phyloP scores from a whole-genome alignment of 2,797 vertebrate genomes.

The Brachyrhaphis roseni region DNA sequence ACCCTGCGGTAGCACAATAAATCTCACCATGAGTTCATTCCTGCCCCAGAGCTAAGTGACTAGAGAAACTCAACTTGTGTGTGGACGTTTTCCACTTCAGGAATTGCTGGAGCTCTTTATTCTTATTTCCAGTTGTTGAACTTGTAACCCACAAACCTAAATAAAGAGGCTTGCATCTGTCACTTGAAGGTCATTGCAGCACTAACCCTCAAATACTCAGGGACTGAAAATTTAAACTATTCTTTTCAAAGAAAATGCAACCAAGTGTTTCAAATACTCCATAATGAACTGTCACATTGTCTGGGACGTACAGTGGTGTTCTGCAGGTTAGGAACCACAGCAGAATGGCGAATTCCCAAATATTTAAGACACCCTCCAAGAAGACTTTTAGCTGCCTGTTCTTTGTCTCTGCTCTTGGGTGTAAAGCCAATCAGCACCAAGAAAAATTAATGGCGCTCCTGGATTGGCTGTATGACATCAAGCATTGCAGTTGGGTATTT shows the following conservation, averaged over 20 bases:
- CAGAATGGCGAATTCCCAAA: not conserved
- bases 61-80: conserved; percentile 31
- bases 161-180: not conserved
- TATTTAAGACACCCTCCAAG: not conserved
- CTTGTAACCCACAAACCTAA: too few relatives aligned
- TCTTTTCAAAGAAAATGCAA: not conserved
- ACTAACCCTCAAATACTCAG: not conserved
- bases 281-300: not conserved
- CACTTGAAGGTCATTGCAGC: not conserved
- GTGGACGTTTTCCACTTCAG: conserved; percentile 15
- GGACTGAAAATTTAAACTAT: not conserved
- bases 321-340: not conserved
- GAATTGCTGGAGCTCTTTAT: not conserved
- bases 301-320: not conserved
- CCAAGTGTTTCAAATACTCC: not conserved
- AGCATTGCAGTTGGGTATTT: too few relatives aligned
- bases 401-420: not conserved
- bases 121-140: not conserved
- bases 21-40: conserved; percentile 41
- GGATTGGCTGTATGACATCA: not conserved
- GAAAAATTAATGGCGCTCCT: not conserved
- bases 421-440: not conserved
- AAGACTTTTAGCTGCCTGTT: not conserved
- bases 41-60: conserved; percentile 36
- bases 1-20: conserved; percentile 30